Evolutionary conservation across 2,797 vertebrate genomes (phyloP), one percentile per base, ranked within the genome.

Genomic region (Spizella passerina): DNA sequence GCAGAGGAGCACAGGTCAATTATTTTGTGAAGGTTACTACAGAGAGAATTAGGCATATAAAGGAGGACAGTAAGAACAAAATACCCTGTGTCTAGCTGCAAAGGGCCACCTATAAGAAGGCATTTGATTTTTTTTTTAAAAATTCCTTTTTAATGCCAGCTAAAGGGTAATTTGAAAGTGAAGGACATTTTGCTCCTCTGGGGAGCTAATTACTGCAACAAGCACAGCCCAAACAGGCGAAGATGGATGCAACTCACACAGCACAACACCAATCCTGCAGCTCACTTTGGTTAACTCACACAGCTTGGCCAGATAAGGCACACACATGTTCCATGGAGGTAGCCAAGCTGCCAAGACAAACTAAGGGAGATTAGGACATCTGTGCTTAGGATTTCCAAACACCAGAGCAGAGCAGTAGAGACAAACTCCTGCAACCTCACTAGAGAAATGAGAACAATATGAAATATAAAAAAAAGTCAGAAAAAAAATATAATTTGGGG

Each of bases 151-250:
- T 81, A 76, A 93, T 88, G 92, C 83, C 94, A 95, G 34, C 83
- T 96, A 92, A 93, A 94, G 90, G 83, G 86, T 66, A 96, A 94
- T 96, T 94, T 96, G 71, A 96, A 95, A 94, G 83, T 63, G 88
- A 95, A 96, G 90, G 94, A 87, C 92, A 86, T 88, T 93, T 82
- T 77, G 66, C n/a, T 86, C 71, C 94, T 94, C 94, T 95, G 56
- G 92, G 95, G 94, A 96, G 57, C 90, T 92, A 90, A 93, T 96
- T 96, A 96, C 75, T 68, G 83, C 75, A 94, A 92, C 83, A 90
- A 82, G 81, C 92, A 64, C 36, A 95, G 92, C 60, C 88, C 60
- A 53, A 90, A 90, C 53, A 90, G 56, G 66, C 24, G 1, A 63
- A 94, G 78, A 92, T 44, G 38, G 94, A 95, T 80, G 53, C 50